These are phyloP conservation scores for Arctopsyche grandis DNA, from an alignment of 1,140 invertebrate genomes.

Conservation along the genomic window DNA sequence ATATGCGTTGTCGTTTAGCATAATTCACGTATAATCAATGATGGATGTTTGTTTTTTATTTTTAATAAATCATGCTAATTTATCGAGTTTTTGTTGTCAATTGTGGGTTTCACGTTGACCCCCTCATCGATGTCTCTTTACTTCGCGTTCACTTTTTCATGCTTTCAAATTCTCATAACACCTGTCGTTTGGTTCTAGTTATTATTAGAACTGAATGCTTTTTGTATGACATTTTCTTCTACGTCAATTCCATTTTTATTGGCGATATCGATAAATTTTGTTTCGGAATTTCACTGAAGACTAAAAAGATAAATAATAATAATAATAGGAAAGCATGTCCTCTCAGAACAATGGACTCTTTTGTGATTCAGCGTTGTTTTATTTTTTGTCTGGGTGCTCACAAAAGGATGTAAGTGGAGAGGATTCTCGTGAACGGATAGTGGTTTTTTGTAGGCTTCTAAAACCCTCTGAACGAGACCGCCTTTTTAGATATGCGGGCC, in stretches of 20 bases:
- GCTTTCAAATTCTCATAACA: neutral
- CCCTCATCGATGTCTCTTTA: slow-evolving; percentile 21
- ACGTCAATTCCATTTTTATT: neutral
- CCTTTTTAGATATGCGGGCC: slow-evolving; percentile 32
- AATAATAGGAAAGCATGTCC: slow-evolving; percentile 10
- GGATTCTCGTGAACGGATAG: slow-evolving; percentile 32
- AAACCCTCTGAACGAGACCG: slow-evolving; percentile 24
- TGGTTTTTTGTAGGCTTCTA: slow-evolving; percentile 27
- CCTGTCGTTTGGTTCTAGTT: too few species aligned
- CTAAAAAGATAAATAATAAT: slow-evolving; percentile 8
- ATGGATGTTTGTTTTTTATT: neutral
- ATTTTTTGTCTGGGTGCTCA: slow-evolving; percentile 36
- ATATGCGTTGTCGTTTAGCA: neutral
- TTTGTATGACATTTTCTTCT: neutral
- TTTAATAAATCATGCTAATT: neutral
- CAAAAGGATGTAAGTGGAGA: slow-evolving; percentile 41
- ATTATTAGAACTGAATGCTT: neutral
- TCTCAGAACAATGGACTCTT: slow-evolving; percentile 34
- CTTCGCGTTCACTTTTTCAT: neutral
- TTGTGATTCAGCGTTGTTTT: slow-evolving; percentile 31
- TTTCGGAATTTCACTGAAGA: neutral
- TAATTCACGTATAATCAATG: neutral
- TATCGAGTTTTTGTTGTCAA: too few species aligned
- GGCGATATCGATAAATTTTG: neutral
- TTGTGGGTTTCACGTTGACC: too few species aligned